A percentile compares a stretch with the other conserved stretches of the same genome.
Conservation (phyloP, 53 echinoderm and acorn worm species). For the Temnopleurus reevesii region DNA sequence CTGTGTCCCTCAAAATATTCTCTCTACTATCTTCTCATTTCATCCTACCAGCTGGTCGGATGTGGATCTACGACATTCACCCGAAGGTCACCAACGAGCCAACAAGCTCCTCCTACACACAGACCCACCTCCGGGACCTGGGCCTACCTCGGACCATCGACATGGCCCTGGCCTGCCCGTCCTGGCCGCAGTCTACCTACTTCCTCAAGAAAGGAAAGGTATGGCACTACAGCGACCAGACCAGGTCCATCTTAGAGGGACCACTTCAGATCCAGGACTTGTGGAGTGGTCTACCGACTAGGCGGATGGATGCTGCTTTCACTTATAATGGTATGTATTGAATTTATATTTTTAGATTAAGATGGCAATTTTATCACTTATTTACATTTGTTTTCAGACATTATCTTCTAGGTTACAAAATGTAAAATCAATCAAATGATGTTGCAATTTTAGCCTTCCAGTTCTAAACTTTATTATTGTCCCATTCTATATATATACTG, state of each 20-base stretch:
- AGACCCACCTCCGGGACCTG: neutral
- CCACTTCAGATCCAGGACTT: slow-evolving; percentile 20
- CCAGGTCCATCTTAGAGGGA: neutral
- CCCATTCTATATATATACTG: no score
- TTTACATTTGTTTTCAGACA: no score
- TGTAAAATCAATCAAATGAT: no score
- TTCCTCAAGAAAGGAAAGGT: slow-evolving; percentile 43
- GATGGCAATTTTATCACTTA: no score
- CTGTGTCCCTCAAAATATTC: no score
- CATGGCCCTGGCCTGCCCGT: slow-evolving; percentile 1
- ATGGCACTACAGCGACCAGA: slow-evolving; percentile 41
- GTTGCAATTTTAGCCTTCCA: no score
- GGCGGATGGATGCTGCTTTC: slow-evolving; percentile 27
- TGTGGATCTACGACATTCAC: slow-evolving; percentile 47
- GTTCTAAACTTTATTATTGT: no score
- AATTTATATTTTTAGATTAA: neutral
- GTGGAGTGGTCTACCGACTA: slow-evolving; percentile 6
- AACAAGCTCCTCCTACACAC: neutral
- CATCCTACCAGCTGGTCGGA: neutral
- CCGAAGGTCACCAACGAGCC: neutral
- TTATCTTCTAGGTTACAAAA: no score
- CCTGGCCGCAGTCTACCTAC: slow-evolving; percentile 44
- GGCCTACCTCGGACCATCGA: slow-evolving; percentile 1
- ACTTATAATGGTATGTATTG: slow-evolving; percentile 17
- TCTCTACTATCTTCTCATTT: neutral